These are phyloP conservation scores for Lasioglossum vierecki DNA, from an alignment of 2,888 invertebrate genomes.

Conservation along the genomic window DNA sequence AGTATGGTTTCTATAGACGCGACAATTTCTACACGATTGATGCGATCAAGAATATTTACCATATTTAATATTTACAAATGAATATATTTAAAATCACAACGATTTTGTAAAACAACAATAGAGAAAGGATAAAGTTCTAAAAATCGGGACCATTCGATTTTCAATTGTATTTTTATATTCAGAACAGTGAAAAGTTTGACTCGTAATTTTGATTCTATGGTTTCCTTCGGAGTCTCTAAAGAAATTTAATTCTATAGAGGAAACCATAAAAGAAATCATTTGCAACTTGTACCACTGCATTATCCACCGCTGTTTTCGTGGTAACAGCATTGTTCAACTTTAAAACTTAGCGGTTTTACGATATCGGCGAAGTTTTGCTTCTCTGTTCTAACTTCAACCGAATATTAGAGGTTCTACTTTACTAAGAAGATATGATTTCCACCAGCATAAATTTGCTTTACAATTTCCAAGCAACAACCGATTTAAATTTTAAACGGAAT, in stretches of 20 bases:
- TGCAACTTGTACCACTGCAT: conserved; percentile 19
- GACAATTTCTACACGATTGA: too few relatives aligned
- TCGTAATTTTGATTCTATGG: conserved; percentile 5
- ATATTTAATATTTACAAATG: too few relatives aligned
- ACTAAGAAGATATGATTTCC: neutral
- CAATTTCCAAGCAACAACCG: neutral
- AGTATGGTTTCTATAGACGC: too few relatives aligned
- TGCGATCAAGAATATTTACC: too few relatives aligned
- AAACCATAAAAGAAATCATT: conserved; percentile 41
- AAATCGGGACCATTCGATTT: too few relatives aligned
- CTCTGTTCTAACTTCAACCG: neutral
- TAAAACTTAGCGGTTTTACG: conserved; percentile 23
- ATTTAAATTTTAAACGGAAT: neutral
- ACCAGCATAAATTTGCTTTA: neutral
- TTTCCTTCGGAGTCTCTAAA: conserved; percentile 4
- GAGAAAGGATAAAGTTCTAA: too few relatives aligned
- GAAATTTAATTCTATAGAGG: conserved; percentile 22
- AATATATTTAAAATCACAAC: too few relatives aligned
- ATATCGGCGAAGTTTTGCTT: conserved; percentile 33
- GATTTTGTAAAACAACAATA: too few relatives aligned
- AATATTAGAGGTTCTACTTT: neutral
- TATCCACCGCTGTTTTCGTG: conserved; percentile 25
- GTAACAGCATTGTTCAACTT: conserved; percentile 41
- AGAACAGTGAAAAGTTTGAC: neutral
- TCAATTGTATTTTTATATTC: conserved; percentile 13